These are phyloP conservation scores for Bombus soroeensis DNA, from an alignment of 1,140 invertebrate species.

Conservation along the genomic window DNA sequence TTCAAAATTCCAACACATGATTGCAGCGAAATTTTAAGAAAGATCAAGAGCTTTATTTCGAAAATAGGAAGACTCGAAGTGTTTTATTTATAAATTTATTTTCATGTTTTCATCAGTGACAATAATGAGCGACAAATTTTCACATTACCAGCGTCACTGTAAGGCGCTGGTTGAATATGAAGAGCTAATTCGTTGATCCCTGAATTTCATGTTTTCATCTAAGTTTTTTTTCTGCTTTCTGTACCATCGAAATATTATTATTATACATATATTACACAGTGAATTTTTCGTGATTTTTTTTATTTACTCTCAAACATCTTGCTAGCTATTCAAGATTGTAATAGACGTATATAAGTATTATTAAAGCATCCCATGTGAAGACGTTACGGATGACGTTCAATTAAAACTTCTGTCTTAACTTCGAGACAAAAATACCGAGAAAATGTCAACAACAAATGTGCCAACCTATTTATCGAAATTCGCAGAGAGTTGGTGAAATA, in stretches of 20 bases:
- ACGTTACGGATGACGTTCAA: background rate
- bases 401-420: slow-evolving; percentile 1
- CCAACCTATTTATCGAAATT: slow-evolving; percentile 10
- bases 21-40: too few species aligned
- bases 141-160: background rate
- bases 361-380: too few species aligned
- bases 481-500: background rate
- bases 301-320: background rate
- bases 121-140: background rate
- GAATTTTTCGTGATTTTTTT: background rate
- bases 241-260: background rate
- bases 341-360: background rate
- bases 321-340: background rate
- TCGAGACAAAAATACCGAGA: background rate
- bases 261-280: background rate
- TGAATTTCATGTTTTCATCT: background rate
- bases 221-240: background rate
- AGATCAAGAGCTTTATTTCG: too few species aligned
- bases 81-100: too few species aligned
- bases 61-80: too few species aligned
- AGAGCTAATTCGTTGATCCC: background rate
- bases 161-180: background rate
- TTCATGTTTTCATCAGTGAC: background rate
- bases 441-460: background rate
- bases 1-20: too few species aligned